phyloP scores from a whole-genome alignment of 2,113 vertebrate species.

The Anser cygnoides region DNA sequence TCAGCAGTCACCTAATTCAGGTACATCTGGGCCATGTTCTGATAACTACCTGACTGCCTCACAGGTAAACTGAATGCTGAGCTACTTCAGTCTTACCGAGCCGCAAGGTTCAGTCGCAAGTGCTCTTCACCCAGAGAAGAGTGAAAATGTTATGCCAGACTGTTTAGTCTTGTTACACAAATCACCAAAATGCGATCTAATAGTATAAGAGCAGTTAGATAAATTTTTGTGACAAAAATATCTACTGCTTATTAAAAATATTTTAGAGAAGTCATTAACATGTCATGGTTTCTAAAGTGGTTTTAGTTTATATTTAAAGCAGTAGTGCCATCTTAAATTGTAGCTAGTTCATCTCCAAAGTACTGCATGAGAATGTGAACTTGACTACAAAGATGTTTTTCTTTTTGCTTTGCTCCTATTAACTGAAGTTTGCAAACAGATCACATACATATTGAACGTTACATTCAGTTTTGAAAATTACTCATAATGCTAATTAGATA shows the following conservation, averaged over 20 bases:
- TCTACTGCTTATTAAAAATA: background rate
- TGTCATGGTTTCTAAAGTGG: background rate
- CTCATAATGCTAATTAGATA: background rate
- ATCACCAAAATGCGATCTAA: background rate
- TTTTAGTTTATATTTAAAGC: background rate
- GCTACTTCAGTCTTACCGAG: background rate
- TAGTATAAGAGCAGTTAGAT: background rate
- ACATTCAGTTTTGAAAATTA: background rate
- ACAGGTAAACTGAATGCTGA: background rate
- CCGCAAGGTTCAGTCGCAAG: background rate
- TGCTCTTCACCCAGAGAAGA: background rate
- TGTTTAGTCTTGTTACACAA: background rate
- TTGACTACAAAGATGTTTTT: background rate
- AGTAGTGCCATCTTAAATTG: background rate
- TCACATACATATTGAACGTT: background rate
- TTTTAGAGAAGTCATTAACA: background rate
- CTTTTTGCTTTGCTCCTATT: background rate
- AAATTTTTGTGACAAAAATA: background rate
- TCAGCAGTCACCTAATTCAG: background rate
- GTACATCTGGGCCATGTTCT: fast-evolving
- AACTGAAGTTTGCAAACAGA: background rate
- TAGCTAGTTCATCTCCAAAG: background rate
- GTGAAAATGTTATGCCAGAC: background rate
- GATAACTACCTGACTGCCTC: background rate
- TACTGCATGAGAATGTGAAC: background rate